Base-by-base conservation (phyloP, 2,797 vertebrate genomes). In the Erethizon dorsatum region DNA sequence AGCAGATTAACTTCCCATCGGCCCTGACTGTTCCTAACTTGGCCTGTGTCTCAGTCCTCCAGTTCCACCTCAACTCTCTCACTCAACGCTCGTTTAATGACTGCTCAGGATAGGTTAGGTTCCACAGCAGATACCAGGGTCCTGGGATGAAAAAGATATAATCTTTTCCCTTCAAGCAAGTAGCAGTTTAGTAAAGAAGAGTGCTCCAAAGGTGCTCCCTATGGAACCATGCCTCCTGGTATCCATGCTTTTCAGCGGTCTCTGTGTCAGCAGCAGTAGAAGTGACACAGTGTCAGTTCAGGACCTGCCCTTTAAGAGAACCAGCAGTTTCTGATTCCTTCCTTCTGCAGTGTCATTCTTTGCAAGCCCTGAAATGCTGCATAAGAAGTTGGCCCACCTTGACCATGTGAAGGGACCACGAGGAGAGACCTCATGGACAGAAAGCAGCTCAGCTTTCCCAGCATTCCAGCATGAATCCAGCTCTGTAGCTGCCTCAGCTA, bases 11-110 rank as follows among this genome's bases (percentile, higher is more conserved):
- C 61, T 91, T 82, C 77, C 47, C 33, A 61, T 18, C 67, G 50
- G 41, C 13, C 45, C 33, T 41, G 6, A 61, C 12, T 69, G 28
- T 78, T 80, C 77, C 71, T 87, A 69, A 67, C 31, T 33, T 83
- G 63, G 37, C 9, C 17, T 87, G 20, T 56, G 50, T n/a, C 61
- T 93, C 33, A 37, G 3, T 33, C 15, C n/a, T 85, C 20, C 26
- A 28, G 45, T 59, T 96, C 50, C 1, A 77, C 20, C 26, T 54
- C 82, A 71, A 0, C 56, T 45, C 18, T 63, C n/a, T 85, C 28
- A 61, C 3, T 94, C 88, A 93, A 12, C 20, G n/a, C 18, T 92
- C 54, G 78, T 56, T 69, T 80, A 80, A 78, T 96, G 50, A 92
- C 61, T 63, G 33, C 24, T 13, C 12, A 4, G 47, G 65, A n/a